Conservation (phyloP, 1,140 invertebrate species). For the Apis laboriosa region DNA sequence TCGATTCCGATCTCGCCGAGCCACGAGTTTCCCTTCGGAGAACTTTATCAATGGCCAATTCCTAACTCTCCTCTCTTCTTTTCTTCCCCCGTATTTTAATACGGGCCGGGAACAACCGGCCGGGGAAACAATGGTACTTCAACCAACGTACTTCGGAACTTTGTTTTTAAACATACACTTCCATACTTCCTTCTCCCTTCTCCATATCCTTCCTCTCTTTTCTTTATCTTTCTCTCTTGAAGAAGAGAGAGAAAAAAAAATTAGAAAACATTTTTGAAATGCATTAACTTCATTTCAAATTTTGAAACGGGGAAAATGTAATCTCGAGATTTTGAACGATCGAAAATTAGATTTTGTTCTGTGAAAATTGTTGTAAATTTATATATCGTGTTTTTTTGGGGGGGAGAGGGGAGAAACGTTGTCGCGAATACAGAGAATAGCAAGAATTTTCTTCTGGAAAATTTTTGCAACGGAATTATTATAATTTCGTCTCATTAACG, state of each 20-base stretch:
- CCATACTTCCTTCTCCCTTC: background rate
- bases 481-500: too few species aligned
- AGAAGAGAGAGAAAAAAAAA: background rate
- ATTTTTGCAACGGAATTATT: too few species aligned
- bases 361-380: too few species aligned
- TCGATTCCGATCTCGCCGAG: constrained; percentile 26
- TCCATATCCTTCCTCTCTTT: too few species aligned
- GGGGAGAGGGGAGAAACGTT: too few species aligned
- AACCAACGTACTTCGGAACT: constrained; percentile 39
- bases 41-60: constrained; percentile 57
- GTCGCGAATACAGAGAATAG: too few species aligned
- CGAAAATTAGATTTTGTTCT: too few species aligned
- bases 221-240: background rate
- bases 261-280: background rate
- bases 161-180: constrained; percentile 41
- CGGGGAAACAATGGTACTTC: constrained; percentile 51
- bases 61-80: constrained; percentile 44
- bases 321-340: too few species aligned
- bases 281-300: too few species aligned
- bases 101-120: constrained; percentile 31
- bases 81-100: constrained; percentile 45
- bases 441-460: too few species aligned
- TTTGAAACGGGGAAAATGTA: too few species aligned
- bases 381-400: too few species aligned
- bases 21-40: constrained; percentile 31